Evolutionary conservation across 2,797 vertebrate species (phyloP).

Genomic region (Capromys pilorides): DNA sequence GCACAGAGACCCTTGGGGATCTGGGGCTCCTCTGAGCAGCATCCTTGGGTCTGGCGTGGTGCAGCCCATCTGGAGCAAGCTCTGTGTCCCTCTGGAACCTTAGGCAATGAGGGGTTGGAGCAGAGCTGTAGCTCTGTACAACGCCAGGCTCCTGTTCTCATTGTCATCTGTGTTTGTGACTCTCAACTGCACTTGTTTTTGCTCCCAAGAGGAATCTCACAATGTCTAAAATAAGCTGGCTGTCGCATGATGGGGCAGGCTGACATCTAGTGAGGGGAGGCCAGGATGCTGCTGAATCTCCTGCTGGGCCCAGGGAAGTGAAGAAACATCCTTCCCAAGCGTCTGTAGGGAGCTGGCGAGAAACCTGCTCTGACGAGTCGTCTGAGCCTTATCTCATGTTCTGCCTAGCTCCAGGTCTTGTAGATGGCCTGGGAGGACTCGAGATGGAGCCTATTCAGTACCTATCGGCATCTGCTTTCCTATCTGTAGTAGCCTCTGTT

Average conservation of each 20-base stretch:
- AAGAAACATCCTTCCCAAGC: neutral
- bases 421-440: neutral
- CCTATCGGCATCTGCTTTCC: neutral
- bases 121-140: neutral
- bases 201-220: neutral
- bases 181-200: neutral
- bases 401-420: neutral
- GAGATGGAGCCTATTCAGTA: neutral
- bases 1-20: neutral
- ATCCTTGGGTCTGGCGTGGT: neutral
- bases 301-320: neutral
- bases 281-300: neutral
- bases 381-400: fast-evolving
- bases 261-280: neutral
- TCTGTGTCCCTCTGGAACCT: neutral
- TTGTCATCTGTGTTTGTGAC: neutral
- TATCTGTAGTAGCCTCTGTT: neutral
- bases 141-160: neutral
- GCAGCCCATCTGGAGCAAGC: neutral
- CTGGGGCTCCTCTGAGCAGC: neutral
- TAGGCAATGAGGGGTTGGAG: neutral
- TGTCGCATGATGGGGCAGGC: neutral
- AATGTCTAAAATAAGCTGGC: neutral
- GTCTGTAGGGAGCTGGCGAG: neutral
- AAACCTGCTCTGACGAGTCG: neutral